Evolutionary conservation across 2,888 invertebrate genomes (phyloP).

Genomic region (Pseudococcus jackbeardsleyi): DNA sequence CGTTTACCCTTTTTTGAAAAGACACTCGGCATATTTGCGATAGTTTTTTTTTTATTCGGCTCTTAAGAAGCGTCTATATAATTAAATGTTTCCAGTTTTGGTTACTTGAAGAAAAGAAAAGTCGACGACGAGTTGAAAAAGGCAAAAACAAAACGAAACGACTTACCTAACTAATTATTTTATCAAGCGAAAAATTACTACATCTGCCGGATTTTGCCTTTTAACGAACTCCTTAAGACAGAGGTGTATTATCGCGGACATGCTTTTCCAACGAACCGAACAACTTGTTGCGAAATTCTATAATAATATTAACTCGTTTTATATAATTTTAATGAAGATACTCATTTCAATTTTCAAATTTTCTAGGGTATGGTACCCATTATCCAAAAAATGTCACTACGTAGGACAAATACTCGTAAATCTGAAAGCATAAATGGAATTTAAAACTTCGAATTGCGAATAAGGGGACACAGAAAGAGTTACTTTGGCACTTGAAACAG

Average conservation of each 20-base stretch:
- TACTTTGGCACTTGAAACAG: no score
- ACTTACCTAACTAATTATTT: conserved; percentile 14
- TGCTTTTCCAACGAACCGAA: not conserved
- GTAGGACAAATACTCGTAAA: no score
- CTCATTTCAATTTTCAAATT: no score
- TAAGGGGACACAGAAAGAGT: no score
- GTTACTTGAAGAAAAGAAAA: not conserved
- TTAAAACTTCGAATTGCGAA: no score
- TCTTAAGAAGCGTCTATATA: not conserved
- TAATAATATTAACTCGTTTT: not conserved
- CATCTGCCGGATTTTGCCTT: not conserved
- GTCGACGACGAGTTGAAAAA: not conserved
- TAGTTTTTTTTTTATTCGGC: not conserved
- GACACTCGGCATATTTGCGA: no score
- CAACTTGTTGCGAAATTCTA: not conserved
- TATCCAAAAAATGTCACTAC: no score
- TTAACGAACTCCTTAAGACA: not conserved
- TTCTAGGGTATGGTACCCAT: no score
- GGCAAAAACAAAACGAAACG: conserved; percentile 17
- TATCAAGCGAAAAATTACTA: conserved; percentile 14
- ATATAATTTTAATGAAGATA: no score
- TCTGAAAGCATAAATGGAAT: no score
- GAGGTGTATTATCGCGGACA: not conserved
- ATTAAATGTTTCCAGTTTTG: conserved; percentile 4
- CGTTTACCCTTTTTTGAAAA: not conserved